Percentiles rank a stretch among this genome's conserved stretches.
Conservation (phyloP, 1,140 invertebrate genomes). For the Marisa cornuarietis region DNA sequence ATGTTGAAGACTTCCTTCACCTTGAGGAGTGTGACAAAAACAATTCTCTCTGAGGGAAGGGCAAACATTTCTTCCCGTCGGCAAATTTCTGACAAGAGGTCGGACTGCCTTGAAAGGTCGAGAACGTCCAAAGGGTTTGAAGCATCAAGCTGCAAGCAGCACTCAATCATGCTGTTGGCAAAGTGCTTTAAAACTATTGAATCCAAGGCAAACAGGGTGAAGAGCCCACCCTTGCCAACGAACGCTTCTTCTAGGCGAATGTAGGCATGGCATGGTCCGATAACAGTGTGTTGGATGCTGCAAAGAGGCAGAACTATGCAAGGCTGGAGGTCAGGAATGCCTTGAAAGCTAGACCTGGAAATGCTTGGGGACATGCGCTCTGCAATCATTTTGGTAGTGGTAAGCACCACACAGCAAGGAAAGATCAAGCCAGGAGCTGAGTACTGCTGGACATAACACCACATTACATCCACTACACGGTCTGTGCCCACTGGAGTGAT, state of each 20-base stretch:
- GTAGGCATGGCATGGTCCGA: conserved; percentile 55
- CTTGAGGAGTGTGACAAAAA: conserved; percentile 37
- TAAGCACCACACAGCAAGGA: conserved; percentile 57
- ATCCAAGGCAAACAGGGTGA: conserved; percentile 54
- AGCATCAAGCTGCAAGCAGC: conserved; percentile 18
- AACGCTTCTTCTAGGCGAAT: conserved; percentile 60
- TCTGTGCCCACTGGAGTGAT: conserved; percentile 9
- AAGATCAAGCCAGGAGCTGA: conserved; percentile 36
- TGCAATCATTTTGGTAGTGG: conserved; percentile 55
- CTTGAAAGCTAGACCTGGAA: conserved; percentile 32
- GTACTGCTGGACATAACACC: conserved; percentile 58
- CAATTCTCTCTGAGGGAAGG: conserved; percentile 48
- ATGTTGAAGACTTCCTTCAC: conserved; percentile 21
- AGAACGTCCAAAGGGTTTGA: conserved; percentile 35
- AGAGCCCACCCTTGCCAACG: conserved; percentile 54
- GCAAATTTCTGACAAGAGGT: conserved; percentile 48
- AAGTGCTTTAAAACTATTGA: conserved; percentile 47
- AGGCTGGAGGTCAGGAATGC: conserved; percentile 49
- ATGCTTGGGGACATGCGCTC: conserved; percentile 40
- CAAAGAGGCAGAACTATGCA: conserved; percentile 53
- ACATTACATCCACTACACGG: conserved; percentile 51
- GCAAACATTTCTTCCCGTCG: conserved; percentile 43
- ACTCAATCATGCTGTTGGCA: conserved; percentile 31
- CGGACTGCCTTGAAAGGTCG: conserved; percentile 46
- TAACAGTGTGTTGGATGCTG: conserved; percentile 57